Percentiles rank a stretch among this genome's conserved stretches.
These are phyloP conservation scores for Hormaphis cornu DNA, from an alignment of 1,140 invertebrate species.

Conservation along the genomic window DNA sequence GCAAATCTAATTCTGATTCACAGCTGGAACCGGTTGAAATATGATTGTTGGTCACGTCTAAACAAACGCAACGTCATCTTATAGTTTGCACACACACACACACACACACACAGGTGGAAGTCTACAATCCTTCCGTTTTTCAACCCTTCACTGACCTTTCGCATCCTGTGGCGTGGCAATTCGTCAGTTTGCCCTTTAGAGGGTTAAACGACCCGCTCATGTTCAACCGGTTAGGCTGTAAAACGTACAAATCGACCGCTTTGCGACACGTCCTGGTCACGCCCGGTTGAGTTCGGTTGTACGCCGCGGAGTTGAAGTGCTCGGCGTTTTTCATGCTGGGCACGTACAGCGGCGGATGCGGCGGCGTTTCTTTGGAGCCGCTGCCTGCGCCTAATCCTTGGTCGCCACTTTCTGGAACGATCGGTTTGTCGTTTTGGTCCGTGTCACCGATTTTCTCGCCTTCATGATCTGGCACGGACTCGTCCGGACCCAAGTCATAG, in stretches of 20 bases:
- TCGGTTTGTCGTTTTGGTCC: conserved; percentile 39
- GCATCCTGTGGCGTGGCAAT: conserved; percentile 79
- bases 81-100: too few species aligned
- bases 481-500: background rate
- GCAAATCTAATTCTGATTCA: too few species aligned
- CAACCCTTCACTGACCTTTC: conserved; percentile 55
- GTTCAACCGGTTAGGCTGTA: conserved; percentile 69
- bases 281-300: conserved; percentile 35
- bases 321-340: conserved; percentile 41
- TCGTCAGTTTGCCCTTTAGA: conserved; percentile 78
- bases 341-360: conserved; percentile 40
- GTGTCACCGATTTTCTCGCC: conserved; percentile 37
- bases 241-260: conserved; percentile 73
- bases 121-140: background rate
- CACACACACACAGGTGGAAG: too few species aligned
- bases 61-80: too few species aligned
- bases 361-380: conserved; percentile 31
- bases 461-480: conserved; percentile 40
- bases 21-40: too few species aligned
- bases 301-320: conserved; percentile 40
- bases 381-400: background rate
- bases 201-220: conserved; percentile 65
- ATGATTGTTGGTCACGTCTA: too few species aligned
- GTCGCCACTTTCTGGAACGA: conserved; percentile 40
- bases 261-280: conserved; percentile 68